Conservation (phyloP, 2,888 invertebrate species). For the Hirtodrosophila histrioides region DNA sequence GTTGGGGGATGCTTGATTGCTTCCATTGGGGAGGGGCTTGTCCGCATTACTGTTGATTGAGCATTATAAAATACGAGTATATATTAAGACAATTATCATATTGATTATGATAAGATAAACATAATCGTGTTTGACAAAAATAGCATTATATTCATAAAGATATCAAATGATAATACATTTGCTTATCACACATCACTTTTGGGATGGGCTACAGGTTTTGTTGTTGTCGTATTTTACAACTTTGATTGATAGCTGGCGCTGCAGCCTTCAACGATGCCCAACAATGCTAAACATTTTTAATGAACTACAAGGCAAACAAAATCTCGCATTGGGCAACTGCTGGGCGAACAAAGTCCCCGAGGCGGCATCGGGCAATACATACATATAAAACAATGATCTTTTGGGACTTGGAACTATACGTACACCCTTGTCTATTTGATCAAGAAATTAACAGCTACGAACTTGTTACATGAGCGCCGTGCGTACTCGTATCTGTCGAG, state of each 20-base stretch:
- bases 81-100: background rate
- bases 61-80: too few relatives aligned
- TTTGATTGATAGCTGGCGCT: slow-evolving; percentile 50
- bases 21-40: too few relatives aligned
- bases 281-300: slow-evolving; percentile 74
- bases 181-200: background rate
- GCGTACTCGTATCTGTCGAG: slow-evolving; percentile 24
- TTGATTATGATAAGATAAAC: background rate
- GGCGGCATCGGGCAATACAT: background rate
- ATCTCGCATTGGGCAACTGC: slow-evolving; percentile 6
- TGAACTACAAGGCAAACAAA: slow-evolving; percentile 65
- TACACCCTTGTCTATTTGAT: slow-evolving; percentile 49
- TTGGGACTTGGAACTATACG: slow-evolving; percentile 37
- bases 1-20: too few relatives aligned
- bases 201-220: background rate
- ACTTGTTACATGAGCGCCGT: slow-evolving; percentile 65
- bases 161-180: slow-evolving; percentile 1
- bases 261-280: slow-evolving; percentile 50
- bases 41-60: too few relatives aligned
- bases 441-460: slow-evolving; percentile 68
- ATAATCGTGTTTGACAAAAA: background rate
- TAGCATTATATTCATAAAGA: background rate
- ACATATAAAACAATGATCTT: slow-evolving; percentile 45
- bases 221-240: background rate
- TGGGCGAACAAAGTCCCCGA: background rate